Evolutionary conservation across 2,797 vertebrate genomes (phyloP), one percentile per base, ranked within the genome.

Genomic region (Spheniscus humboldti): DNA sequence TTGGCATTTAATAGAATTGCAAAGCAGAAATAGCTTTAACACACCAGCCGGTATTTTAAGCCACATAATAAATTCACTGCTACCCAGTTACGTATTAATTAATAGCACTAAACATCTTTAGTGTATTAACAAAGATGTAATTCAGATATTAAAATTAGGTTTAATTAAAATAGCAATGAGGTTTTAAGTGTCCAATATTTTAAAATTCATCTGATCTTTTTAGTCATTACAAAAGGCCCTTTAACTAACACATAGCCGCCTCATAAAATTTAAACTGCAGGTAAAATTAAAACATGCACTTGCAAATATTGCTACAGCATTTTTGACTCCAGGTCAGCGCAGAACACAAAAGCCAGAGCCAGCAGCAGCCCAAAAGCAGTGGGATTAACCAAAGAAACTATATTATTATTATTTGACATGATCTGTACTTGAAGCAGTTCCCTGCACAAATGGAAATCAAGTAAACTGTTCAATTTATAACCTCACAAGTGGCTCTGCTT

Each of bases 11-110:
- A 92, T 77, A 68, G 86, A 97, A 97, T 92, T 80, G 81, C 93
- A 90, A 67, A 78, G 94, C 86, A 96, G 91, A 97, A 97, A 96
- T 84, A 97, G 92, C 94, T 97, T 95, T 94, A 94, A 90, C 92
- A 95, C 90, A 93, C 82, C 86, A 57, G 85, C 87, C 88, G 67
- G 90, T 98, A 97, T 97, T 98, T 98, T 95, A 95, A 97, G 94
- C n/a, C 91, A 89, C 96, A 62, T 95, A 90, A 91, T 96, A 97
- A 98, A 98, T 96, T 87, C 91, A 71, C 76, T 88, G 96, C 88
- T 94, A 66, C 94, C 88, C 97, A 90, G 97, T 98, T 97, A 97
- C 73, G 68, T 95, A 94, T 97, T 96, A 98, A 97, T 98, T 98
- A 96, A 96, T 81, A 97, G 87, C 94, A 88, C 96, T 97, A 97